These are phyloP conservation scores for Andrena praecox DNA, from an alignment of 2,888 invertebrate species.

Conservation along the genomic window DNA sequence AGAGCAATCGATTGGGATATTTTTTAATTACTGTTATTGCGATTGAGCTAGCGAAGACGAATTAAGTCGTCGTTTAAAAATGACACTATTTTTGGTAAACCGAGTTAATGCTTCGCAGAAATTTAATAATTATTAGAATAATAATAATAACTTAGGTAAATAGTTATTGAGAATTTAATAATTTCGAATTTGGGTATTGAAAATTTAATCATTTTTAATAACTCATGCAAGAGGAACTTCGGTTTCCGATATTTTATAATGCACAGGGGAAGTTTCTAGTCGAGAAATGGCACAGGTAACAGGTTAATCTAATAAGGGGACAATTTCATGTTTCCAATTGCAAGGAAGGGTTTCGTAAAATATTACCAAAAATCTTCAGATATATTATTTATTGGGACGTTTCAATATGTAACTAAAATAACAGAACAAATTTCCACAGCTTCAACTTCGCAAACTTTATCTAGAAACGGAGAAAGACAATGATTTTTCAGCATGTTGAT, in stretches of 20 bases:
- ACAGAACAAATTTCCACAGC: not conserved
- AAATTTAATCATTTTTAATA: not conserved
- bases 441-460: not conserved
- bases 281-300: too few relatives aligned
- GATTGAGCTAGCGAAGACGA: not conserved
- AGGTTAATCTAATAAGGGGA: too few relatives aligned
- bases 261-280: too few relatives aligned
- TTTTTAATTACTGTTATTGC: not conserved
- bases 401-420: not conserved
- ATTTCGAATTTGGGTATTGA: not conserved
- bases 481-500: not conserved
- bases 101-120: not conserved
- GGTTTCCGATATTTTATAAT: too few relatives aligned
- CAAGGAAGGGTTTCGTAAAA: too few relatives aligned
- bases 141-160: not conserved
- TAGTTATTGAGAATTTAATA: too few relatives aligned
- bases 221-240: not conserved
- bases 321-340: too few relatives aligned
- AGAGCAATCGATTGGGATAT: not conserved
- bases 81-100: too few relatives aligned
- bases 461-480: not conserved
- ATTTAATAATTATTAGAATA: not conserved
- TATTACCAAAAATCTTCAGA: too few relatives aligned
- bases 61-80: too few relatives aligned
- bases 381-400: too few relatives aligned